Percentiles rank a stretch among this genome's conserved stretches.
phyloP scores from a whole-genome alignment of 2,113 vertebrate genomes.

The Boleophthalmus pectinirostris region DNA sequence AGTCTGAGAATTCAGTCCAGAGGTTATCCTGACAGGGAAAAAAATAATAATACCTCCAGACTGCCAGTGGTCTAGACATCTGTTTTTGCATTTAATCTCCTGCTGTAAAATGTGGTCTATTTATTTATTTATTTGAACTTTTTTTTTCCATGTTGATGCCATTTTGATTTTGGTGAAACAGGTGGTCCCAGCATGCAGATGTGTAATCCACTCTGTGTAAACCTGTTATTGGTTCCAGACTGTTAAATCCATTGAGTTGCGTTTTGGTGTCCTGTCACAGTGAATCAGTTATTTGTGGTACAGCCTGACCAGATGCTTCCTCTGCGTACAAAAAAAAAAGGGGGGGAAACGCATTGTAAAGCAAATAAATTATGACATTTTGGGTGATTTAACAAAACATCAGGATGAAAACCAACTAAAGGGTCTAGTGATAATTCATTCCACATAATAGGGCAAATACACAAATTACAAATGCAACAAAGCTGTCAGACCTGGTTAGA shows the following conservation, averaged over 20 bases:
- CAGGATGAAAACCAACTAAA: neutral
- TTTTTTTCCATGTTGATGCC: conserved; percentile 39
- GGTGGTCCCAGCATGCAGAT: conserved; percentile 52
- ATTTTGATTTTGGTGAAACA: conserved; percentile 52
- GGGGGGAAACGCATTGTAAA: neutral
- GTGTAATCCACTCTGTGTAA: conserved; percentile 64
- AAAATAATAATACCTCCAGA: neutral
- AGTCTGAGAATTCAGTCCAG: conserved; percentile 14
- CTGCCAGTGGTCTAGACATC: conserved; percentile 11
- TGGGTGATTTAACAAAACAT: neutral
- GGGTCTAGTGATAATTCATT: neutral
- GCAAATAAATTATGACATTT: neutral
- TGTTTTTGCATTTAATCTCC: conserved; percentile 39
- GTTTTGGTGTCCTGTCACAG: conserved; percentile 45
- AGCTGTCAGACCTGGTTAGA: neutral
- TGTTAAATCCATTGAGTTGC: conserved; percentile 58
- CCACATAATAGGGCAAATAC: neutral
- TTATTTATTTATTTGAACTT: conserved; percentile 30
- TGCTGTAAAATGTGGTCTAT: conserved; percentile 24
- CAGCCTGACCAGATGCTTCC: conserved; percentile 50
- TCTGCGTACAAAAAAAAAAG: neutral
- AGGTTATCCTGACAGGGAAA: conserved; percentile 20
- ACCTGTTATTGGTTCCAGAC: conserved; percentile 61
- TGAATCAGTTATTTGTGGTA: conserved; percentile 22
- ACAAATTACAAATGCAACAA: neutral